Base-by-base conservation (phyloP, 2,113 vertebrate genomes). In the Elephas maximus region DNA sequence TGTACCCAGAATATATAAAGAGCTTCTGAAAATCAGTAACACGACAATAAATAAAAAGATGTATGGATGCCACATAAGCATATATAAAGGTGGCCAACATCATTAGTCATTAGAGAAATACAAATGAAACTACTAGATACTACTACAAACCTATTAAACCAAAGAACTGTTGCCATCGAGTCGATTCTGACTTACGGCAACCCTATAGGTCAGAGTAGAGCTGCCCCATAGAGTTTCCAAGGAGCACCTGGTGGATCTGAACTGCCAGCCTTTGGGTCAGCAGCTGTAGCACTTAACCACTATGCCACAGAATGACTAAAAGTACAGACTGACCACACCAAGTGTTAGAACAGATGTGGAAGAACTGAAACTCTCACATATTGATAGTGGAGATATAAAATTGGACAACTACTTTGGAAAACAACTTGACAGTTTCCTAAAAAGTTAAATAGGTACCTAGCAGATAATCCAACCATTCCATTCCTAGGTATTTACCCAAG, bases 41-140 rank as follows among this genome's bases (percentile, higher is more conserved):
- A 86, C 74, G 23, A 77, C 89, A 93, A 63, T 57, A 81, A 84
- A 76, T 89, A 57, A 69, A 88, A 90, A 89, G 65, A 81, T 45
- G 23, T 7, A 33, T 69, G 37, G 4, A 24, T 60, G 21, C 20
- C 2, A 91, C 88, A 37, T 53, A 83, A 85, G 45, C 21, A 71
- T 11, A 28, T 7, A 14, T 2, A 78, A 89, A 85, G 17, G 21
- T 53, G 4, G 48, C 77, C n/a, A 41, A 24, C 62, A 60, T 44
- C 74, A 85, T 71, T 76, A 90, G 37, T 78, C 65, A 71, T 23
- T 8, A 71, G 24, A 33, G 18, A 95, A 77, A 77, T 57, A 14
- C 90, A 45, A 41, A 65, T 65, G 77, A 79, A 81, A 95, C 79
- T 26, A 28, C 8, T 2, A 18, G 57, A 53, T 53, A 53, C 51